Base-by-base conservation (phyloP, 2,888 invertebrate genomes). In the Emmelina monodactyla region DNA sequence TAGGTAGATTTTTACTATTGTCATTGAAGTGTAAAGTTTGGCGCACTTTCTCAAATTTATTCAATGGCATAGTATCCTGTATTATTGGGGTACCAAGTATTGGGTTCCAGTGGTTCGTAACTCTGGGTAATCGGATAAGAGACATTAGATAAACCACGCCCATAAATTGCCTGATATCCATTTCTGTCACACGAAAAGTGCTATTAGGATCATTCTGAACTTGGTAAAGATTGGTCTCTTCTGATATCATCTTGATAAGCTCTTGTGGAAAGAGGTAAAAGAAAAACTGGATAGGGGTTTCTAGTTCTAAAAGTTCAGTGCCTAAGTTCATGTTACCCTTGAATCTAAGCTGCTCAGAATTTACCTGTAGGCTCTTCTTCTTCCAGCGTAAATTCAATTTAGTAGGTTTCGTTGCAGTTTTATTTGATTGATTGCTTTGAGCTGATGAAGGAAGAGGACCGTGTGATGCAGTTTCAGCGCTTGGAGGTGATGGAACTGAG, bases 11-110 rank as follows among this genome's bases (percentile, higher is more conserved):
- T 36, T 46, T 40, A 2, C 28, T 16, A 25, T 46, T 46, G 28
- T 49, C 43, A 33, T 45, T 45, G 43, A 50, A 53, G 31, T 54
- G 49, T 9, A 52, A 32, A 37, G 29, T 32, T 34, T 36, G 41
- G 9, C 49, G 33, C 5, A 47, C 44, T 38, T 45, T 45, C 36
- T 46, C 42, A 41, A 48, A 50, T 32, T 40, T 45, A 12, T 46
- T 39, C 28, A 41, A 19, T 14, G 43, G 10, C 47, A 51, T 49
- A 9, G 34, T 43, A 28, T 41, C 39, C 11, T 42, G 34, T 32
- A 44, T 40, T n/a, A 43, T 10, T 10, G 43, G 34, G 16, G 45
- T 46, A n/a, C 42, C 44, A 28, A 45, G 29, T 10, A 31, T 34
- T 2, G 35, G 12, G 29, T 16, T 40, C 42, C 44, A 47, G 28